Conservation (phyloP, 2,888 invertebrate genomes). For the Catocala nupta region DNA sequence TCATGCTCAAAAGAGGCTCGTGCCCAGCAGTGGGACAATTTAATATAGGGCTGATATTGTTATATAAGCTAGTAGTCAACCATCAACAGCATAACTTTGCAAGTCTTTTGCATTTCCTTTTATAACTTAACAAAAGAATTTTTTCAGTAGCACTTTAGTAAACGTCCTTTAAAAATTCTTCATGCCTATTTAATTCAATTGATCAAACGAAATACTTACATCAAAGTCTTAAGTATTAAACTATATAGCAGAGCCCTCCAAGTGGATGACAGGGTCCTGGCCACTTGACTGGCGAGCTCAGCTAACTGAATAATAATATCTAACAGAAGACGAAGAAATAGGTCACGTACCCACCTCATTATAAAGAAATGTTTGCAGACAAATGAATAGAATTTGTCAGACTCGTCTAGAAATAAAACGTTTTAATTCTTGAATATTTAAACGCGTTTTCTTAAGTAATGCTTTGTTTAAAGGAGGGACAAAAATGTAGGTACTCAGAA, state of each 20-base stretch:
- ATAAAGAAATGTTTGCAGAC: neutral
- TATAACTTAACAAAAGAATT: too few relatives aligned
- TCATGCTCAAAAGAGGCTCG: too few relatives aligned
- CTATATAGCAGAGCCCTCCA: slow-evolving; percentile 20
- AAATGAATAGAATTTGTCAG: slow-evolving; percentile 2
- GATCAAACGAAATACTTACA: slow-evolving; percentile 4
- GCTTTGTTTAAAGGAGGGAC: too few relatives aligned
- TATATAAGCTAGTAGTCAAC: too few relatives aligned
- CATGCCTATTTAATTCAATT: neutral
- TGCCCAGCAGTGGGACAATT: too few relatives aligned
- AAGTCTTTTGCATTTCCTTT: too few relatives aligned
- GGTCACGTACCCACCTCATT: slow-evolving; percentile 11
- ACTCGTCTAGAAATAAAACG: too few relatives aligned
- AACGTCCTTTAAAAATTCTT: too few relatives aligned
- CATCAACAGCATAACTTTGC: too few relatives aligned
- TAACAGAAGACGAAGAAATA: slow-evolving; percentile 19
- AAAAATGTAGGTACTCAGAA: too few relatives aligned
- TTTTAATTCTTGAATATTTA: neutral
- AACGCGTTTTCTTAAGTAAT: neutral
- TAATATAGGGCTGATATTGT: too few relatives aligned
- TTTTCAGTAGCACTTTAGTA: too few relatives aligned
- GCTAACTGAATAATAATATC: slow-evolving; percentile 37
- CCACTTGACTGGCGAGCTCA: slow-evolving; percentile 14
- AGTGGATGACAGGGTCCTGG: slow-evolving; percentile 30
- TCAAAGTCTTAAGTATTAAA: slow-evolving; percentile 14